These are phyloP conservation scores for Macropus fuliginosus DNA, from an alignment of 2,797 vertebrate genomes.

Conservation along the genomic window DNA sequence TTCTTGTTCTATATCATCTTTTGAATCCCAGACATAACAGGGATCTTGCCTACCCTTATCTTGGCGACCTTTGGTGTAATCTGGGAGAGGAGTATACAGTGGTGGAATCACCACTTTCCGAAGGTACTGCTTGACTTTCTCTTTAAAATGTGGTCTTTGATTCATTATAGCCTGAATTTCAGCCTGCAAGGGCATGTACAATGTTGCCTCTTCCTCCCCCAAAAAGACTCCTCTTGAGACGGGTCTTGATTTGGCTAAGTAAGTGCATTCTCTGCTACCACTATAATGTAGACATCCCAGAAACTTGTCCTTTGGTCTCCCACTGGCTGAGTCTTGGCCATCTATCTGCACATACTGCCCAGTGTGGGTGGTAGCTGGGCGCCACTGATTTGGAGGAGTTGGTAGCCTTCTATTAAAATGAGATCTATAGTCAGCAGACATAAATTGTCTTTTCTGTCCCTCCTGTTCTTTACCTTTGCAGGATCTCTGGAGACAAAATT, in stretches of 20 bases:
- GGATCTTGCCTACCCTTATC: constrained; percentile 6
- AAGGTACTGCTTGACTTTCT: constrained; percentile 57
- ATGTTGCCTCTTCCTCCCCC: neutral
- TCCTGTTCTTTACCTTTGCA: neutral
- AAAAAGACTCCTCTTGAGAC: constrained; percentile 8
- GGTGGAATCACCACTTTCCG: constrained; percentile 53
- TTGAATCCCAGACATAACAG: neutral
- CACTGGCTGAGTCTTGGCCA: neutral
- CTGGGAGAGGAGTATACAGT: neutral
- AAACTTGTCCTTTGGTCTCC: neutral
- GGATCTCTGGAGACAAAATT: constrained; percentile 7
- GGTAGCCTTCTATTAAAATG: neutral
- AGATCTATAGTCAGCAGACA: neutral
- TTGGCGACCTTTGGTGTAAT: constrained; percentile 42
- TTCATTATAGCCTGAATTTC: neutral
- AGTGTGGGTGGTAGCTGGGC: neutral
- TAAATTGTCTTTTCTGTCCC: neutral
- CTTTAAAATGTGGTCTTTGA: constrained; percentile 12
- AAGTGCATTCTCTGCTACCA: neutral
- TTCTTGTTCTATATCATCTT: constrained; percentile 19
- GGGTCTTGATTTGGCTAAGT: neutral
- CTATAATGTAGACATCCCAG: neutral
- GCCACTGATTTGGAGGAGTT: neutral
- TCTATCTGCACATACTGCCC: neutral
- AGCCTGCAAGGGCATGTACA: neutral